These are phyloP conservation scores for Phoenicopterus ruber DNA, from an alignment of 2,113 vertebrate species.

Conservation along the genomic window DNA sequence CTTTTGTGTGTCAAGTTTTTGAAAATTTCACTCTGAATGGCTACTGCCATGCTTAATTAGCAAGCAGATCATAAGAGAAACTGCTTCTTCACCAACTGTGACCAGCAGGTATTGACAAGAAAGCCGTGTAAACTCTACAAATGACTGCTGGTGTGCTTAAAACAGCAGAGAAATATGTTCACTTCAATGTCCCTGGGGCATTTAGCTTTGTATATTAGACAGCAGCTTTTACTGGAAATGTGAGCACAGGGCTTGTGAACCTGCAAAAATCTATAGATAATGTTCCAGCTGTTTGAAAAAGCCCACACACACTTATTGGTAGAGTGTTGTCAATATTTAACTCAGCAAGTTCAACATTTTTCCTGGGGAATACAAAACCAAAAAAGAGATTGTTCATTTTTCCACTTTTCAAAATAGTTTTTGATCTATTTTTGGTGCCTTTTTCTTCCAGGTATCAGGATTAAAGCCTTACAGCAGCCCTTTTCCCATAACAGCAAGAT, in stretches of 20 bases:
- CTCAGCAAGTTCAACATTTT: background rate
- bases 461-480: background rate
- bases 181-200: background rate
- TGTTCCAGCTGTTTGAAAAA: slow-evolving; percentile 26
- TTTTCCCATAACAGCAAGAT: background rate
- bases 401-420: background rate
- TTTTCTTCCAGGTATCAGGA: background rate
- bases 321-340: slow-evolving; percentile 10
- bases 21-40: slow-evolving; percentile 25
- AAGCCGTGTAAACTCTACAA: slow-evolving; percentile 50
- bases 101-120: slow-evolving; percentile 66
- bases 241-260: slow-evolving; percentile 3
- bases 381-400: background rate
- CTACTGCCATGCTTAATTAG: slow-evolving; percentile 52
- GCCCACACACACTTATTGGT: background rate
- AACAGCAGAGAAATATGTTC: slow-evolving; percentile 42
- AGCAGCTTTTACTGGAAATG: slow-evolving; percentile 37
- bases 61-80: slow-evolving; percentile 68
- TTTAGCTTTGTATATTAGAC: slow-evolving; percentile 34
- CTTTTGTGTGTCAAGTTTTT: background rate
- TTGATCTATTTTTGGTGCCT: background rate
- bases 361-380: background rate
- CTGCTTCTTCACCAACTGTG: slow-evolving; percentile 74
- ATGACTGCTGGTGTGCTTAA: slow-evolving; percentile 39
- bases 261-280: slow-evolving; percentile 45